Percentiles rank a stretch among this genome's conserved stretches.
phyloP scores from a whole-genome alignment of 2,888 invertebrate species.

The Parnassius mnemosyne region DNA sequence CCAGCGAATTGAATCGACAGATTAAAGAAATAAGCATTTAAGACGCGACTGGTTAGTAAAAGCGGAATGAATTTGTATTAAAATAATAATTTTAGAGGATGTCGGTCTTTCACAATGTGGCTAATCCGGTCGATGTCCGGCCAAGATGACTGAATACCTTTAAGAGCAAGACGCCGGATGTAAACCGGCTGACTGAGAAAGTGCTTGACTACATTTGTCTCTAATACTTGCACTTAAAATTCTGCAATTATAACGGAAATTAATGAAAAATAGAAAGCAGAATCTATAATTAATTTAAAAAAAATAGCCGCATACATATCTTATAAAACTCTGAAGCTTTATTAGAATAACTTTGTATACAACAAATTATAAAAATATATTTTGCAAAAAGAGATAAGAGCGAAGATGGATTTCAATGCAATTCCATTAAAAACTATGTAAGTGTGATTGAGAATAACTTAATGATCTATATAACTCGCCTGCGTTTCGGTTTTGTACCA shows the following conservation, averaged over 20 bases:
- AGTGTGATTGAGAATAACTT: not conserved
- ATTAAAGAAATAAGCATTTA: conserved; percentile 5
- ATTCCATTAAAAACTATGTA: no score
- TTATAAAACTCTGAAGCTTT: no score
- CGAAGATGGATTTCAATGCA: no score
- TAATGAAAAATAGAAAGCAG: conserved; percentile 21
- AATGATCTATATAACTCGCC: conserved; percentile 8
- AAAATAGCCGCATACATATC: no score
- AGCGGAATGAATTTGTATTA: conserved; percentile 21
- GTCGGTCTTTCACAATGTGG: conserved; percentile 37
- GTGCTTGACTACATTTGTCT: conserved; percentile 25
- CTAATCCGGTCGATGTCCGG: conserved; percentile 41
- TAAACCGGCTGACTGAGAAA: conserved; percentile 39
- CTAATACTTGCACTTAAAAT: conserved; percentile 3
- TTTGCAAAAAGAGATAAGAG: no score
- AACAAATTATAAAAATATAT: no score
- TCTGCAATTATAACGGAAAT: conserved; percentile 14
- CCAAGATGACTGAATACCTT: conserved; percentile 17
- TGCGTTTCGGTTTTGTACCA: conserved; percentile 21
- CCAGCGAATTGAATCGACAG: not conserved
- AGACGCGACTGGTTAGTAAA: conserved; percentile 1
- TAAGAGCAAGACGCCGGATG: conserved; percentile 30
- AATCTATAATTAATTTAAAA: not conserved
- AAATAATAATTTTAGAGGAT: conserved; percentile 35
- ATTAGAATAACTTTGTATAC: no score